Base-by-base conservation (phyloP, 2,888 invertebrate genomes). In the Anagyrus pseudococci region DNA sequence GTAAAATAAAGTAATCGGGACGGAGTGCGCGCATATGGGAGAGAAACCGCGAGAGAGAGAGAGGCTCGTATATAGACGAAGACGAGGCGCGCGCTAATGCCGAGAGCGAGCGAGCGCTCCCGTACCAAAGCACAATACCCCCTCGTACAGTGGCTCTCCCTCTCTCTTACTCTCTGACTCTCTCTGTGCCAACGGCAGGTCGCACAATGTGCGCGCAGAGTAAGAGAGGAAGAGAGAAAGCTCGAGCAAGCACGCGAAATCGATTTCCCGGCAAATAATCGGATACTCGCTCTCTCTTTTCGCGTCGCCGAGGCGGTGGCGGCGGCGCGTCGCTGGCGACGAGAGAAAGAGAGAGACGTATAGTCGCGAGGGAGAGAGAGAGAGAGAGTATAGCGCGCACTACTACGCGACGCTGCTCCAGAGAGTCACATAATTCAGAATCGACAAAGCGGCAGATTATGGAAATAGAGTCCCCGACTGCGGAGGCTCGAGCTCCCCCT, bases 361-460 rank as follows among this genome's bases (percentile, higher is more conserved):
- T 29, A 4, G 33, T 37, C 33, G 33, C 33, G 33, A 37, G 55
- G 43, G 64, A 48, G 50, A 62, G 62, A 59, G 69, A 69, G 62
- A 62, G 66, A 67, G 58, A 55, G 52, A 62, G 53, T 60, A 63
- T 64, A 62, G 57, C 61, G 62, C 58, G 69, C 57, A 61, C 13
- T 10, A n/a, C n/a, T n/a, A n/a, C n/a, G n/a, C n/a, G n/a, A n/a
- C n/a, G n/a, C n/a, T n/a, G n/a, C n/a, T n/a, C n/a, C n/a, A 40
- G 40, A 10, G n/a, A 58, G 61, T 61, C 61, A 57, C 77, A 79
- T 79, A 79, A 79, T 79, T 79, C 79, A 78, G 77, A 79, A 79
- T 79, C 78, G 79, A 79, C 79, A 79, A 79, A 79, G 79, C 79
- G 76, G 77, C 79, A 79, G 79, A 79, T 79, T 79, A 79, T 79